A percentile compares a stretch with the other conserved stretches of the same genome.
phyloP scores from a whole-genome alignment of 1,140 invertebrate genomes.

The Bombus fervidus region DNA sequence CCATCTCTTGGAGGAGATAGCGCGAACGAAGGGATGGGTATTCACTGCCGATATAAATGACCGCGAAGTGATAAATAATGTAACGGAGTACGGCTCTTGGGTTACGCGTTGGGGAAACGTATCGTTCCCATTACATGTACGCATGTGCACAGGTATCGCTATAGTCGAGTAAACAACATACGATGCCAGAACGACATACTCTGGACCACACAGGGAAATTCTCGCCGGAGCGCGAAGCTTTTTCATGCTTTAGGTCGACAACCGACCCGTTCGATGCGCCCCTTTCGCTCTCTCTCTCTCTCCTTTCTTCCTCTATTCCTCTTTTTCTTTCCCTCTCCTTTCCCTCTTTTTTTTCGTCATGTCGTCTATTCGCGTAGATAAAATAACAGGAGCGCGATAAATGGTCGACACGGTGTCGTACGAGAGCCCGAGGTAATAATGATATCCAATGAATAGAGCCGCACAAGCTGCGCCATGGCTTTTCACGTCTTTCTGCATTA shows the following conservation, averaged over 20 bases:
- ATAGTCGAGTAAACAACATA: slow-evolving; percentile 58
- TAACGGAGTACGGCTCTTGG: slow-evolving; percentile 67
- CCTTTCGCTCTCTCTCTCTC: background rate
- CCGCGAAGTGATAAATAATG: slow-evolving; percentile 73
- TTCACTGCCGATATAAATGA: slow-evolving; percentile 65
- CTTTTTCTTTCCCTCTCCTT: too few relatives aligned
- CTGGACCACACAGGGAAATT: slow-evolving; percentile 7
- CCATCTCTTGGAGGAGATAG: slow-evolving; percentile 3
- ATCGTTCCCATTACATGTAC: slow-evolving; percentile 70
- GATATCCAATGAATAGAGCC: background rate
- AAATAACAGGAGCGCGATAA: slow-evolving; percentile 33
- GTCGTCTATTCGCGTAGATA: background rate
- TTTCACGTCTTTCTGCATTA: background rate
- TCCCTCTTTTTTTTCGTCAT: background rate
- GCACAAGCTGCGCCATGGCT: background rate
- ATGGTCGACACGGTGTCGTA: background rate
- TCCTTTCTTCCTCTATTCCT: too few relatives aligned
- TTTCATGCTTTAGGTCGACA: slow-evolving; percentile 40
- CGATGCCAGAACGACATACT: slow-evolving; percentile 34
- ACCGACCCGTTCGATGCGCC: background rate
- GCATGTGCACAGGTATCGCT: slow-evolving; percentile 46
- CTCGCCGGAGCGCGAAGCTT: slow-evolving; percentile 4
- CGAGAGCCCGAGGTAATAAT: background rate
- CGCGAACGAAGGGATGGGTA: slow-evolving; percentile 52
- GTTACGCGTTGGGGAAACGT: slow-evolving; percentile 73